Conservation (phyloP, 2,797 vertebrate genomes). For the Acomys russatus region DNA sequence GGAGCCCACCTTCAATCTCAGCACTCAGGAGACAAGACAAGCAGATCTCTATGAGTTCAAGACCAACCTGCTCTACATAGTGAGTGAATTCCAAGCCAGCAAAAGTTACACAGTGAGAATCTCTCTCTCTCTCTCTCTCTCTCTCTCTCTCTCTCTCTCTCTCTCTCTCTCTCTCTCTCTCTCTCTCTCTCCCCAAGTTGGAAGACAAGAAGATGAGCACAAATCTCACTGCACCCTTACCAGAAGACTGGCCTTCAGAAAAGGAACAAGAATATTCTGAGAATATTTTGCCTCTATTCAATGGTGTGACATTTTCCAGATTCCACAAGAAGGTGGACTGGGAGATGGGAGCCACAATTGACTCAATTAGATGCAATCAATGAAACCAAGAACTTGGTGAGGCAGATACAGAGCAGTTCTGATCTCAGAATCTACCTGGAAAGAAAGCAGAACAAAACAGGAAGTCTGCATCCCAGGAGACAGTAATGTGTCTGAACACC, state of each 20-base stretch:
- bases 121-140: too few relatives aligned
- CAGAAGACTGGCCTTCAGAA: not conserved
- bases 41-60: not conserved
- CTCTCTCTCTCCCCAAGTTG: not conserved
- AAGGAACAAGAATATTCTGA: not conserved
- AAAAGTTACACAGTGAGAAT: not conserved
- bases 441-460: not conserved
- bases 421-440: not conserved
- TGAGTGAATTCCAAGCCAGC: not conserved
- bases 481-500: accelerated
- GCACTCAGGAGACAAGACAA: not conserved
- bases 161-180: too few relatives aligned
- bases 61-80: not conserved
- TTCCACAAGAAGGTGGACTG: not conserved
- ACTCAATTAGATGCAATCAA: not conserved
- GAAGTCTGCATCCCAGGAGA: not conserved
- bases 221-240: not conserved
- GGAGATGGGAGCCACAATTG: not conserved
- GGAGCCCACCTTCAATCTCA: not conserved
- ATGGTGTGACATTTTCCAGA: not conserved
- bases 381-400: not conserved
- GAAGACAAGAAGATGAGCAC: not conserved
- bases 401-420: not conserved
- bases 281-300: not conserved
- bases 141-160: too few relatives aligned